Evolutionary conservation across 2,797 vertebrate genomes (phyloP).

Genomic region (Hozukius guyotensis): DNA sequence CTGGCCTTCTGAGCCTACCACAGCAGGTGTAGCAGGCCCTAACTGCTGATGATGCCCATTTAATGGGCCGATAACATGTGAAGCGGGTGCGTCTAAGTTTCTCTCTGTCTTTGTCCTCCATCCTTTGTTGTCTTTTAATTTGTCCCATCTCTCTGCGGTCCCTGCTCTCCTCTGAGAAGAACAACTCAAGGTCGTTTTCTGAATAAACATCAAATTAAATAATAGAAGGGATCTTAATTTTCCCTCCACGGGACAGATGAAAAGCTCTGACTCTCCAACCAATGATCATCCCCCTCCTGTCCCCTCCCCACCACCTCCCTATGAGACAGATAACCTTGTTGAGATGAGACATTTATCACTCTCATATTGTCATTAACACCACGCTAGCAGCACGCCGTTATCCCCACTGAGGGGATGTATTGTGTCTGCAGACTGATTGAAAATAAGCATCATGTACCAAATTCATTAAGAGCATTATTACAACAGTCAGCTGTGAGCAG

Average conservation of each 20-base stretch:
- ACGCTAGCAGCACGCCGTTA: background rate
- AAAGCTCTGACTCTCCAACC: conserved; percentile 16
- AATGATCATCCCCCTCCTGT: background rate
- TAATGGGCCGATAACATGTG: no score
- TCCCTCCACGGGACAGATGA: conserved; percentile 8
- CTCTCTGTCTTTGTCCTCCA: no score
- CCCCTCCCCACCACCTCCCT: background rate
- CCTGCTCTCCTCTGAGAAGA: background rate
- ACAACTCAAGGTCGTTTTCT: conserved; percentile 44
- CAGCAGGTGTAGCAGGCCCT: no score
- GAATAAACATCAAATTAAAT: conserved; percentile 51
- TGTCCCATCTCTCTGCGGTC: background rate
- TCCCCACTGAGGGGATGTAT: background rate
- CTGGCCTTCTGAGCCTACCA: no score
- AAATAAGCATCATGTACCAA: conserved; percentile 17
- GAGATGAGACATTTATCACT: conserved; percentile 41
- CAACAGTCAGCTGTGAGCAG: conserved; percentile 27
- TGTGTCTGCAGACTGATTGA: conserved; percentile 3
- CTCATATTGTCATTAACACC: conserved; percentile 36
- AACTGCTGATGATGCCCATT: no score
- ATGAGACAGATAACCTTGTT: conserved; percentile 41
- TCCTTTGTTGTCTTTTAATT: background rate
- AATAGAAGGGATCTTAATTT: conserved; percentile 27
- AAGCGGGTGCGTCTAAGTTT: no score
- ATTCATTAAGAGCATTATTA: conserved; percentile 49